Evolutionary conservation across 1,140 invertebrate genomes (phyloP).

Genomic region (Zaprionus ornatus): DNA sequence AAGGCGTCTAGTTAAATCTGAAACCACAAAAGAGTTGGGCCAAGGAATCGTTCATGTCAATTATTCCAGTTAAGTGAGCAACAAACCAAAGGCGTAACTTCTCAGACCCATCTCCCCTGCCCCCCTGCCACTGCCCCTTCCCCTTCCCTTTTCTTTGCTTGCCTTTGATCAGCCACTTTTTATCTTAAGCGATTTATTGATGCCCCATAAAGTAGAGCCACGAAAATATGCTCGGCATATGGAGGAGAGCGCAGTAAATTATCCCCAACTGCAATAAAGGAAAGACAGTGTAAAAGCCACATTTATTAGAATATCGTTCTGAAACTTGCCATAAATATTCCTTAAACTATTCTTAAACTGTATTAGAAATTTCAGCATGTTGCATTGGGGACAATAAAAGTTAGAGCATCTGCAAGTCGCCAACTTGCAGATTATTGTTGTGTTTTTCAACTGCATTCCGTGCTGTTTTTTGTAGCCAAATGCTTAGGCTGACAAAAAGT

Average conservation of each 20-base stretch:
- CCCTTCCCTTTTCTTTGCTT: background rate
- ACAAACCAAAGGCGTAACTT: conserved; percentile 66
- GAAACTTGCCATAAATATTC: background rate
- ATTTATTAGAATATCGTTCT: background rate
- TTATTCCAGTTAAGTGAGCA: conserved; percentile 83
- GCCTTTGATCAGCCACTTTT: conserved; percentile 33
- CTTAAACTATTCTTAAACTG: background rate
- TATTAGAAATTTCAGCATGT: background rate
- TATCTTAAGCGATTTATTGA: conserved; percentile 49
- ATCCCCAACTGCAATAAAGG: background rate
- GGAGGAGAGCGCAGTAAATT: background rate
- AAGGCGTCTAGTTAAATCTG: conserved; percentile 73
- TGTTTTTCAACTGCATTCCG: conserved; percentile 22
- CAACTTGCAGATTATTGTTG: background rate
- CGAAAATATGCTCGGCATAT: background rate
- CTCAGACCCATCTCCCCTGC: conserved; percentile 3
- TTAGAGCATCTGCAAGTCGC: background rate
- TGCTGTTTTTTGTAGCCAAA: conserved; percentile 22
- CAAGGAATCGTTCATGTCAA: conserved; percentile 82
- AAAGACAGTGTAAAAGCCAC: background rate
- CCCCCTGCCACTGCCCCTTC: background rate
- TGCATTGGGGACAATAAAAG: background rate
- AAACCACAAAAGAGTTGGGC: conserved; percentile 78
- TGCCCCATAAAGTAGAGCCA: background rate
- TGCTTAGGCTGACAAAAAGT: conserved; percentile 44